Evolutionary conservation across 2,797 vertebrate genomes (phyloP).

Genomic region (Centroberyx gerrardi): DNA sequence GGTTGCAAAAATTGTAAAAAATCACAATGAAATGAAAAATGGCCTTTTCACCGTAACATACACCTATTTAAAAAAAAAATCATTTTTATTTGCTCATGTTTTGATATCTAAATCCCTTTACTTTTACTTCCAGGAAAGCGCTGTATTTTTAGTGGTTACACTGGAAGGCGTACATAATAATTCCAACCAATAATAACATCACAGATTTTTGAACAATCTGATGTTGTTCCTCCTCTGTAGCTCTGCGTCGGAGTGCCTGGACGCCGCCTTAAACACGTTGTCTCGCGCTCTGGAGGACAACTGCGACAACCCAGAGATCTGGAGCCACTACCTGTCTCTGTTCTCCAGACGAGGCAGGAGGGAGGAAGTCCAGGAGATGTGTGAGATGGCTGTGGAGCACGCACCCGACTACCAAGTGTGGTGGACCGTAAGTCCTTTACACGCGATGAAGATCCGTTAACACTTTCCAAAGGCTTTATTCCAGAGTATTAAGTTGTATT

Average conservation of each 20-base stretch:
- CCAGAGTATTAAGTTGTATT: too few species aligned
- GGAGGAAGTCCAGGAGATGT: constrained; percentile 97
- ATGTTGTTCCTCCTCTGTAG: constrained; percentile 69
- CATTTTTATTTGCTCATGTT: too few species aligned
- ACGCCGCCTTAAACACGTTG: constrained; percentile 95
- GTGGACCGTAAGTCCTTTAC: constrained; percentile 91
- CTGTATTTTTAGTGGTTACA: too few species aligned
- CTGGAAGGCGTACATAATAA: too few species aligned
- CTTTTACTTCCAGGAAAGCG: too few species aligned
- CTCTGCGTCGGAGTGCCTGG: constrained; percentile 90
- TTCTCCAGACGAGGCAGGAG: constrained; percentile 92
- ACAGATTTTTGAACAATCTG: background rate
- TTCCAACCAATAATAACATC: too few species aligned
- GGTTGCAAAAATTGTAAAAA: too few species aligned
- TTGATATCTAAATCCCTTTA: too few species aligned
- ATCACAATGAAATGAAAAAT: too few species aligned
- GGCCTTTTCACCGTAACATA: too few species aligned
- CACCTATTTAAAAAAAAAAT: too few species aligned
- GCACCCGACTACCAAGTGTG: constrained; percentile 92
- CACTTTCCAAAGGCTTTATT: background rate
- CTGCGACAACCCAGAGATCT: constrained; percentile 94
- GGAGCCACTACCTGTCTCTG: constrained; percentile 95
- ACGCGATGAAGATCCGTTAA: background rate
- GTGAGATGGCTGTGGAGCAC: constrained; percentile 97
- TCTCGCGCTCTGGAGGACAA: constrained; percentile 96